Percentiles rank a stretch among this genome's conserved stretches.
phyloP scores from a whole-genome alignment of 2,888 invertebrate genomes.

The Melieria crassipennis region DNA sequence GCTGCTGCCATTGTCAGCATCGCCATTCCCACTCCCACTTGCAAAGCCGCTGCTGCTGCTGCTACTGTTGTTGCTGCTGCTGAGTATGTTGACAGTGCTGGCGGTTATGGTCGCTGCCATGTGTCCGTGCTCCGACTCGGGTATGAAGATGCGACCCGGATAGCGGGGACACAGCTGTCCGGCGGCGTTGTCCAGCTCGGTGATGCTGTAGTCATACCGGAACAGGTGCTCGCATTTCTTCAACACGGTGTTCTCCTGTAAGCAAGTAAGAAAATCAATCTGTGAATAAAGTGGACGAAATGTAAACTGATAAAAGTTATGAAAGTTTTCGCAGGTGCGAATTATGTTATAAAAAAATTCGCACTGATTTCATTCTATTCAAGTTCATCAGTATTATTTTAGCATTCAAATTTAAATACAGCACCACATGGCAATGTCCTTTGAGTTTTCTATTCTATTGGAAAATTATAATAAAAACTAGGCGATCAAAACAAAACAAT shows the following conservation, averaged over 20 bases:
- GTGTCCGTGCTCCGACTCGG: conserved; percentile 69
- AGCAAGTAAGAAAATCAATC: conserved; percentile 1
- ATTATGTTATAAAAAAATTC: too few relatives aligned
- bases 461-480: neutral
- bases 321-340: too few relatives aligned
- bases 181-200: conserved; percentile 72
- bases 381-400: too few relatives aligned
- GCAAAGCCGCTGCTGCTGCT: conserved; percentile 48
- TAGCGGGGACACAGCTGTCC: conserved; percentile 78
- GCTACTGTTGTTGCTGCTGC: conserved; percentile 30
- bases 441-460: neutral
- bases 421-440: too few relatives aligned
- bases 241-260: conserved; percentile 70
- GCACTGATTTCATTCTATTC: too few relatives aligned
- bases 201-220: conserved; percentile 74
- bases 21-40: conserved; percentile 37
- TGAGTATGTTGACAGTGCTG: conserved; percentile 5
- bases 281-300: too few relatives aligned
- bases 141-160: conserved; percentile 75
- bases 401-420: too few relatives aligned
- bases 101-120: conserved; percentile 45
- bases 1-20: conserved; percentile 35
- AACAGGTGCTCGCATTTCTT: conserved; percentile 73
- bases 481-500: neutral
- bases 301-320: too few relatives aligned